Evolutionary conservation across 2,888 invertebrate species (phyloP).

Genomic region (Bedellia somnulentella): DNA sequence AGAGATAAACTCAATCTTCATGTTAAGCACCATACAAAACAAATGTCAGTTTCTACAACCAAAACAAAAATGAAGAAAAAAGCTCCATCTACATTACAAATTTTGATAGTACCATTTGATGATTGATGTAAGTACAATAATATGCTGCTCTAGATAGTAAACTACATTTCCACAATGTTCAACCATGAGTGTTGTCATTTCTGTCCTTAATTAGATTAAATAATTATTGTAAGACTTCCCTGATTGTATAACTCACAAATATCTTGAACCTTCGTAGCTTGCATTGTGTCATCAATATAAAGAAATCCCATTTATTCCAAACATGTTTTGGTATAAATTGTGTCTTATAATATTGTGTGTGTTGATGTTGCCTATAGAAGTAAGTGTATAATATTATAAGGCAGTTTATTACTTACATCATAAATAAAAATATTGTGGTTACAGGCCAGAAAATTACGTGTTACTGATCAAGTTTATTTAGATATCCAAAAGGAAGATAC

Average conservation of each 20-base stretch:
- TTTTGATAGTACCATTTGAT: conserved; percentile 7
- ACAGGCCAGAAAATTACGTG: conserved; percentile 65
- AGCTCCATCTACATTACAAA: conserved; percentile 14
- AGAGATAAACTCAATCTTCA: conserved; percentile 66
- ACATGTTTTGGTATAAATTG: no score
- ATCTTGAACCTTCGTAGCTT: neutral
- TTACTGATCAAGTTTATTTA: conserved; percentile 82
- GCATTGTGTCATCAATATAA: no score
- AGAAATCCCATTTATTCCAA: no score
- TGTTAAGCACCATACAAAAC: conserved; percentile 60
- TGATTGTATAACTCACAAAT: neutral
- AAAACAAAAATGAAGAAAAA: conserved; percentile 4
- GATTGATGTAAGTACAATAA: no score
- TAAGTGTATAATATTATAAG: no score
- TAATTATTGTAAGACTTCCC: no score
- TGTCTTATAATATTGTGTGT: no score
- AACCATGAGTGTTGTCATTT: no score
- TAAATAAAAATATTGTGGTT: conserved; percentile 14
- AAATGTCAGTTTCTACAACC: conserved; percentile 10
- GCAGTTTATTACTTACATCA: conserved; percentile 5
- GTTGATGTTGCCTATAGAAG: no score
- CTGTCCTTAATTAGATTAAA: no score
- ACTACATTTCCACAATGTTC: no score
- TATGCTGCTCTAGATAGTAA: no score
- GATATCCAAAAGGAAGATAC: conserved; percentile 76